A percentile compares a stretch with the other conserved stretches of the same genome.
Evolutionary conservation across 2,888 invertebrate species (phyloP).

Genomic region (Chrysina gloriosa): DNA sequence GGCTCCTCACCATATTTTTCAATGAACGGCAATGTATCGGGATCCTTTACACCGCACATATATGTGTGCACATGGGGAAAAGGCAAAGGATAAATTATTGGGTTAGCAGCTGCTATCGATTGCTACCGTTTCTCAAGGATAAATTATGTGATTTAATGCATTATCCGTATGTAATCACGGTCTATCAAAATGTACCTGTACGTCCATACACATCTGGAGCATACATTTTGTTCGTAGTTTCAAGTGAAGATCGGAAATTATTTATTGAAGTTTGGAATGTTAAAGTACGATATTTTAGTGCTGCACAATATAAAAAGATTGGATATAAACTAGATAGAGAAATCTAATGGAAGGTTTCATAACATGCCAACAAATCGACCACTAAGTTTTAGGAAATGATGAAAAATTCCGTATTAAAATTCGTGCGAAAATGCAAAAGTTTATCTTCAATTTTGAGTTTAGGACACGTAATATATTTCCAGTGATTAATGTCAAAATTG

Average conservation of each 20-base stretch:
- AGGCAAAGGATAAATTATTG: slow-evolving; percentile 36
- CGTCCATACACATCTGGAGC: not conserved
- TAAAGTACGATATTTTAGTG: not conserved
- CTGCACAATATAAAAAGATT: too few relatives aligned
- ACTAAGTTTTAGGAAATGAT: too few relatives aligned
- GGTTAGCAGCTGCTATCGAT: slow-evolving; percentile 32
- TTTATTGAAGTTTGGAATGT: not conserved
- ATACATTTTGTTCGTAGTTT: not conserved
- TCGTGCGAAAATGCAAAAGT: too few relatives aligned
- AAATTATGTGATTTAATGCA: slow-evolving; percentile 39
- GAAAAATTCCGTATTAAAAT: too few relatives aligned
- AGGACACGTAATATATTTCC: too few relatives aligned
- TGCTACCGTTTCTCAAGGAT: slow-evolving; percentile 14
- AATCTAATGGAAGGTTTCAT: too few relatives aligned
- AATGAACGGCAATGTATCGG: slow-evolving; percentile 37
- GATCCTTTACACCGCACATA: slow-evolving; percentile 14
- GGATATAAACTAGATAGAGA: too few relatives aligned
- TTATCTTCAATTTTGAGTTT: too few relatives aligned
- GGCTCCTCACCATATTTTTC: slow-evolving; percentile 37
- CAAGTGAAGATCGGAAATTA: not conserved
- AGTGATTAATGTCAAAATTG: too few relatives aligned
- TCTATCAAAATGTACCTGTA: slow-evolving; percentile 16
- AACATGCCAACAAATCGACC: too few relatives aligned
- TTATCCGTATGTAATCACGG: slow-evolving; percentile 38
- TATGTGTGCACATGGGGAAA: not conserved